phyloP scores from a whole-genome alignment of 2,113 vertebrate genomes.

The Pyrgilauda ruficollis region DNA sequence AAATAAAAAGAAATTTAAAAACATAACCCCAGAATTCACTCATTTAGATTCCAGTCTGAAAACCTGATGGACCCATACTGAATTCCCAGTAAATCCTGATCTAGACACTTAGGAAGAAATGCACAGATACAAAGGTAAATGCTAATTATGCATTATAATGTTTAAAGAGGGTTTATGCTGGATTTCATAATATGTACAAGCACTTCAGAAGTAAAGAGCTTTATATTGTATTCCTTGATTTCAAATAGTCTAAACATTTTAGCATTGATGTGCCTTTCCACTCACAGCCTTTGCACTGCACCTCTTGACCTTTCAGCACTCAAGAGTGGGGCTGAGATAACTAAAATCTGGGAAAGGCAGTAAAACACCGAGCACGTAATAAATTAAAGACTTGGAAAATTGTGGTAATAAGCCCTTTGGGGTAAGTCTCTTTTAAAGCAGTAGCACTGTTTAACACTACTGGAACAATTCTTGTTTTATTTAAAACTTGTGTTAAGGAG shows the following conservation, averaged over 20 bases:
- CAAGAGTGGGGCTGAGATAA: conserved; percentile 6
- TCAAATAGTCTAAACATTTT: background rate
- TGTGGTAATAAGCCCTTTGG: conserved; percentile 33
- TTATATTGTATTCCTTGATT: conserved; percentile 39
- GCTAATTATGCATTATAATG: background rate
- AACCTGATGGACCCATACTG: background rate
- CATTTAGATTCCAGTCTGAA: background rate
- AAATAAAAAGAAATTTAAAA: background rate
- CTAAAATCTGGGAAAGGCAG: background rate
- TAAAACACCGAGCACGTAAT: background rate
- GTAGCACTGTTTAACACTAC: conserved; percentile 8
- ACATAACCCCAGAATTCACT: background rate
- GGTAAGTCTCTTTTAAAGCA: conserved; percentile 7
- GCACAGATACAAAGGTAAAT: background rate
- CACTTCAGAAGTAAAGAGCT: background rate
- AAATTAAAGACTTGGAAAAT: conserved; percentile 48
- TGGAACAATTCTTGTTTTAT: conserved; percentile 10
- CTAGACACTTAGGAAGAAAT: background rate
- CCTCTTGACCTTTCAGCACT: conserved; percentile 44
- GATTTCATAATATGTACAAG: background rate
- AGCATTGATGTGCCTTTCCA: background rate
- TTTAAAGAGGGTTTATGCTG: background rate
- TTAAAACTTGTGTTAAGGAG: background rate
- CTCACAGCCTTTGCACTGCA: background rate
- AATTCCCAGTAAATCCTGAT: background rate